Conservation (phyloP, 2,888 invertebrate species). For the Teinopalpus imperialis region DNA sequence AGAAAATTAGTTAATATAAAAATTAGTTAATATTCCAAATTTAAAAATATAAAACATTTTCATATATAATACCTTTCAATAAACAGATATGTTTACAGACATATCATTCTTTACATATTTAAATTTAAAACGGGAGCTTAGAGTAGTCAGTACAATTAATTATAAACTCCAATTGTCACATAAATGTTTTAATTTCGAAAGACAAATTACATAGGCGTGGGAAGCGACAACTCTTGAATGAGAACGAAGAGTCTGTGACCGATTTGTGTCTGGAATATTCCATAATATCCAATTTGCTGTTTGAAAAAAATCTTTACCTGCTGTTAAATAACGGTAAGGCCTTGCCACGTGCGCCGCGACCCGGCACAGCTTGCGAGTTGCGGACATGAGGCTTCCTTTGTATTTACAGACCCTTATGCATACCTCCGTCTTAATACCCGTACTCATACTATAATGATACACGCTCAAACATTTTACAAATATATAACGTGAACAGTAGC, state of each 20-base stretch:
- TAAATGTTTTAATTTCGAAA: conserved; percentile 10
- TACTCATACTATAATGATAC: background rate
- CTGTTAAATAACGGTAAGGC: conserved; percentile 72
- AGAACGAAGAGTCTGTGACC: conserved; percentile 42
- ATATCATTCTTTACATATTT: no score
- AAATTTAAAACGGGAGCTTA: no score
- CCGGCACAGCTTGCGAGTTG: conserved; percentile 54
- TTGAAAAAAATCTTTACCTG: conserved; percentile 75
- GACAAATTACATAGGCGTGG: conserved; percentile 39
- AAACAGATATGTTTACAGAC: no score
- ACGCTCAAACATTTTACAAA: background rate
- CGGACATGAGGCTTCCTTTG: conserved; percentile 26
- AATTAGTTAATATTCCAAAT: no score
- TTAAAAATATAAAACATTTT: no score
- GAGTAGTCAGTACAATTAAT: conserved; percentile 37
- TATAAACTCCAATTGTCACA: conserved; percentile 4
- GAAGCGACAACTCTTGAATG: conserved; percentile 46
- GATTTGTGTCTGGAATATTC: conserved; percentile 62
- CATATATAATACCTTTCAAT: no score
- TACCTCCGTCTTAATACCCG: conserved; percentile 1
- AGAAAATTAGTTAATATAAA: no score
- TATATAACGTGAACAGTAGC: no score
- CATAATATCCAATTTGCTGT: conserved; percentile 54
- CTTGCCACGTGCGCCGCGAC: conserved; percentile 71
- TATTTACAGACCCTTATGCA: conserved; percentile 17